A percentile compares a stretch with the other conserved stretches of the same genome.
These are phyloP conservation scores for Varecia variegata DNA, from an alignment of 2,797 vertebrate genomes.

Conservation along the genomic window DNA sequence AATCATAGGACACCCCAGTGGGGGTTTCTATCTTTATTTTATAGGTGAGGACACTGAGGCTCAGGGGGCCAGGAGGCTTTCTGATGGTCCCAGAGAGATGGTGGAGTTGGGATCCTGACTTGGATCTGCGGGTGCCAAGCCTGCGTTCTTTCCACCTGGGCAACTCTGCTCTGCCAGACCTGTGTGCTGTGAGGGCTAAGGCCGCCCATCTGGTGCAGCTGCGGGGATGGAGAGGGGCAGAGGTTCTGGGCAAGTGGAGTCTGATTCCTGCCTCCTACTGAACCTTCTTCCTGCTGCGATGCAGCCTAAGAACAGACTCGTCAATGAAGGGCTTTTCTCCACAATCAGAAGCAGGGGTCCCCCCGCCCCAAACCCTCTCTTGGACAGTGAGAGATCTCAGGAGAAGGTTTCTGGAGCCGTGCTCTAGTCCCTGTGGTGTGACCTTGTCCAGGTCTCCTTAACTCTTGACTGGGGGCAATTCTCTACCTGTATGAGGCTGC, in stretches of 20 bases:
- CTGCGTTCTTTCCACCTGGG: background rate
- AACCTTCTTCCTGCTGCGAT: background rate
- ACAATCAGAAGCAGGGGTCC: background rate
- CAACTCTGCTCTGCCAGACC: rapidly evolving
- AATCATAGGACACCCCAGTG: rapidly evolving
- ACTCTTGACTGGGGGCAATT: background rate
- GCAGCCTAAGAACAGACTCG: background rate
- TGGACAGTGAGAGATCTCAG: background rate
- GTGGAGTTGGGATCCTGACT: background rate
- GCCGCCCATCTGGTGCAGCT: background rate
- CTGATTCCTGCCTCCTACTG: background rate
- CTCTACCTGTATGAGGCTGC: background rate
- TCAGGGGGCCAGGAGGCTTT: background rate
- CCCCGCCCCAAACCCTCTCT: background rate
- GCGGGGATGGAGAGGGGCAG: background rate
- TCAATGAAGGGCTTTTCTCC: background rate
- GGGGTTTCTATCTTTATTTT: background rate
- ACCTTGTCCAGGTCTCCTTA: background rate
- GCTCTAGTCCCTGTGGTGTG: background rate
- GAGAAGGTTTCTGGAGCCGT: background rate
- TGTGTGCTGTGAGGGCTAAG: background rate
- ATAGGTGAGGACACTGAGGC: background rate
- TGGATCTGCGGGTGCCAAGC: background rate
- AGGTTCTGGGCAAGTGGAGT: background rate
- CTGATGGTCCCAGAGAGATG: background rate